A percentile compares a stretch with the other conserved stretches of the same genome.
These are phyloP conservation scores for Acanthurus leucopareius DNA, from an alignment of 2,797 vertebrate species.

Conservation along the genomic window DNA sequence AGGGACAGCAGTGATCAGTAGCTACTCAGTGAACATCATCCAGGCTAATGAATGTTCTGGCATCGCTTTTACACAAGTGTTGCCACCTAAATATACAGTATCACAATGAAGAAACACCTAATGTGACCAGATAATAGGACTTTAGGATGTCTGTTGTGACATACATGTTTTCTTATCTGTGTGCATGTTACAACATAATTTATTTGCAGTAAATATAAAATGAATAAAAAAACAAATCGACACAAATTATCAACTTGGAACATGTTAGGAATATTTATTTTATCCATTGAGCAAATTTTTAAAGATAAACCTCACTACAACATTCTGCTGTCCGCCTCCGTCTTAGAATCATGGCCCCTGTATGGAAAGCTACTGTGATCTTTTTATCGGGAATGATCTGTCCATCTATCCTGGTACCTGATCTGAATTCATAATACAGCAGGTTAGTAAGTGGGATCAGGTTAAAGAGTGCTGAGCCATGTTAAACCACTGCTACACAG, in stretches of 20 bases:
- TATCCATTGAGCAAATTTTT: not conserved
- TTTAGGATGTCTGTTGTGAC: constrained; percentile 14
- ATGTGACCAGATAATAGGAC: constrained; percentile 2
- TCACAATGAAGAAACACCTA: constrained; percentile 40
- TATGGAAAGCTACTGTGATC: constrained; percentile 56
- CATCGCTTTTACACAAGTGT: constrained; percentile 45
- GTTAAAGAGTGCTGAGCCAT: constrained; percentile 84
- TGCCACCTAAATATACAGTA: constrained; percentile 49
- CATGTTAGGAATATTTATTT: not conserved
- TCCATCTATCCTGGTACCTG: constrained; percentile 76
- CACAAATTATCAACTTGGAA: not conserved
- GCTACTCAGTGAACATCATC: constrained; percentile 74
- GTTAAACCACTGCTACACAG: constrained; percentile 77
- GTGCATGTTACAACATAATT: not conserved
- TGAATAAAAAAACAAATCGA: not conserved
- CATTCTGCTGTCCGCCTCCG: not conserved
- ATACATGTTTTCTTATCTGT: not conserved
- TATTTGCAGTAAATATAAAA: not conserved
- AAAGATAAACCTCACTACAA: constrained; percentile 5
- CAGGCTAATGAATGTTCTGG: constrained; percentile 70
- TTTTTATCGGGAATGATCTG: constrained; percentile 69
- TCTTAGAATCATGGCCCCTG: constrained; percentile 33
- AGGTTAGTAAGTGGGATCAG: constrained; percentile 75
- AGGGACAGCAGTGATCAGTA: constrained; percentile 73
- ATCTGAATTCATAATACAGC: constrained; percentile 81